phyloP scores from a whole-genome alignment of 2,797 vertebrate genomes.

The Phoxinus dragarum region DNA sequence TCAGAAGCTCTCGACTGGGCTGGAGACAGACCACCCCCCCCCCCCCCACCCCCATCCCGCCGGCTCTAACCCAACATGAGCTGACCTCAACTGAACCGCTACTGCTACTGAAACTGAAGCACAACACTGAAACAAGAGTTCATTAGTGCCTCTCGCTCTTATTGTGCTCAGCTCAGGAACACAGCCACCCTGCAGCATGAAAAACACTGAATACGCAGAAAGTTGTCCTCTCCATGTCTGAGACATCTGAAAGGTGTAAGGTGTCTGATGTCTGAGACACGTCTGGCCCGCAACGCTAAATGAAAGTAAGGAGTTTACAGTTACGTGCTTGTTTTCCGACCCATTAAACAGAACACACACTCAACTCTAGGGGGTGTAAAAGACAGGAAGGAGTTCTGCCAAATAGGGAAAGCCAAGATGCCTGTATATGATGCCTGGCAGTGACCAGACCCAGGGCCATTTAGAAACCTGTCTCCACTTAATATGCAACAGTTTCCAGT shows the following conservation, averaged over 20 bases:
- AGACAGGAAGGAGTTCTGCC: conserved; percentile 15
- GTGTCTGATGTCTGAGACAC: background rate
- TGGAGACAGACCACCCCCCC: conserved; percentile 1
- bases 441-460: background rate
- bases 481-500: conserved; percentile 53
- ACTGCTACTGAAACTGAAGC: conserved; percentile 40
- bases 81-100: conserved; percentile 51
- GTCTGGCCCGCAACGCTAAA: conserved; percentile 7
- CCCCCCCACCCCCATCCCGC: background rate
- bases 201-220: conserved; percentile 5
- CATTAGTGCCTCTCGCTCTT: conserved; percentile 49
- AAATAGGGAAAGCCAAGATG: background rate
- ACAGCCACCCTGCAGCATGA: conserved; percentile 33
- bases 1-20: conserved; percentile 18
- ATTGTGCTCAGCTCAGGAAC: background rate
- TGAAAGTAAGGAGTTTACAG: conserved; percentile 11
- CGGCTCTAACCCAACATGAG: background rate
- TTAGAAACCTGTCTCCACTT: conserved; percentile 42
- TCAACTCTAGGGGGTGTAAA: background rate
- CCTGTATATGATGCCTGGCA: background rate
- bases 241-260: conserved; percentile 11
- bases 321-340: background rate
- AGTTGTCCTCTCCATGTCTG: background rate
- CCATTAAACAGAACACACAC: background rate
- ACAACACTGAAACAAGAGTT: conserved; percentile 37